Conservation (phyloP, 2,113 vertebrate species). For the Lepisosteus oculatus region DNA sequence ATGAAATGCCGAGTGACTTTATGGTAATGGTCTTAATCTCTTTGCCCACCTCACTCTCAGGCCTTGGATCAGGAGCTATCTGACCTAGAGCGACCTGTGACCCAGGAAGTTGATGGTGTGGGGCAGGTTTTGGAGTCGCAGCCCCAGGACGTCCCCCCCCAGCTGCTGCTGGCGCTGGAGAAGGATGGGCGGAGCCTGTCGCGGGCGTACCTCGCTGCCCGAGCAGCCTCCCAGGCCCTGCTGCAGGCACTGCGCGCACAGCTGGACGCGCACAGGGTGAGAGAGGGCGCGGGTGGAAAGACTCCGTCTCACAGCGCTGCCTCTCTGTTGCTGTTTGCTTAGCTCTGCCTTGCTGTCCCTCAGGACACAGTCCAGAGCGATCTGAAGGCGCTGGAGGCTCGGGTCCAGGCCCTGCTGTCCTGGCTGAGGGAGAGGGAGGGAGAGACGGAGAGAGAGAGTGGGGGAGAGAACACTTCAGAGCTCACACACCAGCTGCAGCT, state of each 20-base stretch:
- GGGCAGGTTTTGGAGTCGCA: slow-evolving; percentile 62
- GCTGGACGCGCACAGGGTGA: slow-evolving; percentile 72
- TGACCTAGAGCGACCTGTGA: slow-evolving; percentile 73
- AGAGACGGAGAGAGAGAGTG: slow-evolving; percentile 23
- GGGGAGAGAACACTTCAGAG: slow-evolving; percentile 9
- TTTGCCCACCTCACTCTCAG: slow-evolving; percentile 47
- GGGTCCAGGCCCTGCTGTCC: slow-evolving; percentile 65
- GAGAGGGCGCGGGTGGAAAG: neutral
- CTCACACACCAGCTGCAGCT: slow-evolving; percentile 56
- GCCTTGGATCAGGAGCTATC: slow-evolving; percentile 77
- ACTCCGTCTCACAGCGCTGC: too few species aligned
- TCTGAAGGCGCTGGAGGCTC: slow-evolving; percentile 57
- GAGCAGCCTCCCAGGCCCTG: slow-evolving; percentile 57
- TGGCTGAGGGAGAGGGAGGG: slow-evolving; percentile 66
- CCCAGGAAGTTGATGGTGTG: slow-evolving; percentile 70
- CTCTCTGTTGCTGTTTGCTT: neutral
- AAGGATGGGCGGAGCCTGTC: slow-evolving; percentile 86
- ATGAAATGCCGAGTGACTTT: too few species aligned
- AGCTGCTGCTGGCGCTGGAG: slow-evolving; percentile 83
- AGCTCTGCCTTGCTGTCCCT: neutral
- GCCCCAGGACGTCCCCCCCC: slow-evolving; percentile 77
- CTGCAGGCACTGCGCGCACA: slow-evolving; percentile 65
- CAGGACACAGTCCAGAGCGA: slow-evolving; percentile 56
- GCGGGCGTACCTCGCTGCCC: slow-evolving; percentile 74
- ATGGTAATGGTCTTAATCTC: too few species aligned